Evolutionary conservation across 92 coral and sea anemone genomes (phyloP).

Genomic region (Zoanthus sansibaricus): DNA sequence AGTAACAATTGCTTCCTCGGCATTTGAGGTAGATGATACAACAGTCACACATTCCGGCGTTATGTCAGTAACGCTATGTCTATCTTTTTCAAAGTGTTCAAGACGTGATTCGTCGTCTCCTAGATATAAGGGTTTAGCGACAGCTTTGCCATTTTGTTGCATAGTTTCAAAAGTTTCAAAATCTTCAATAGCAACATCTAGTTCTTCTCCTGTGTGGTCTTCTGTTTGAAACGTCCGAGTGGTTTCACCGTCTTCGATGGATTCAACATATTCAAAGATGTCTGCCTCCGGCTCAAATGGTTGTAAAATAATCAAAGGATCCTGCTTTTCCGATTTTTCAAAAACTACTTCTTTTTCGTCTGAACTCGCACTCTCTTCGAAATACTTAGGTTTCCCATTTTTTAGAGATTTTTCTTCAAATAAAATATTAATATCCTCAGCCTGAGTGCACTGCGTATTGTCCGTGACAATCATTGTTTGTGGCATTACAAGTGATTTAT

Average conservation of each 20-base stretch:
- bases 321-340: neutral
- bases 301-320: slow-evolving; percentile 16
- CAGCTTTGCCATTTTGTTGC: neutral
- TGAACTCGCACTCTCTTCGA: slow-evolving; percentile 12
- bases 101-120: neutral
- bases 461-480: slow-evolving; percentile 31
- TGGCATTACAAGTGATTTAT: slow-evolving; percentile 19
- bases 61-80: too few relatives aligned
- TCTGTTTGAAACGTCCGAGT: neutral
- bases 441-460: slow-evolving; percentile 23
- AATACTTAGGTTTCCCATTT: neutral
- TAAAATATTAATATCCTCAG: slow-evolving; percentile 21
- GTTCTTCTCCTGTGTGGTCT: neutral
- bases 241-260: slow-evolving; percentile 24
- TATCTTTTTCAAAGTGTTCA: neutral
- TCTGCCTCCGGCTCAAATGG: slow-evolving; percentile 49
- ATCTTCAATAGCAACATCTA: neutral
- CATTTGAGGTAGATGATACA: neutral
- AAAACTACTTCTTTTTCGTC: slow-evolving; percentile 26
- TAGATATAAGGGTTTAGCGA: neutral
- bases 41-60: too few relatives aligned
- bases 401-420: slow-evolving; percentile 23
- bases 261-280: slow-evolving; percentile 44
- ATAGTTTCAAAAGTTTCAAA: slow-evolving; percentile 4
- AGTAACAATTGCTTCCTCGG: neutral